Evolutionary conservation across 2,888 invertebrate genomes (phyloP).

Genomic region (Augiades crinisus): DNA sequence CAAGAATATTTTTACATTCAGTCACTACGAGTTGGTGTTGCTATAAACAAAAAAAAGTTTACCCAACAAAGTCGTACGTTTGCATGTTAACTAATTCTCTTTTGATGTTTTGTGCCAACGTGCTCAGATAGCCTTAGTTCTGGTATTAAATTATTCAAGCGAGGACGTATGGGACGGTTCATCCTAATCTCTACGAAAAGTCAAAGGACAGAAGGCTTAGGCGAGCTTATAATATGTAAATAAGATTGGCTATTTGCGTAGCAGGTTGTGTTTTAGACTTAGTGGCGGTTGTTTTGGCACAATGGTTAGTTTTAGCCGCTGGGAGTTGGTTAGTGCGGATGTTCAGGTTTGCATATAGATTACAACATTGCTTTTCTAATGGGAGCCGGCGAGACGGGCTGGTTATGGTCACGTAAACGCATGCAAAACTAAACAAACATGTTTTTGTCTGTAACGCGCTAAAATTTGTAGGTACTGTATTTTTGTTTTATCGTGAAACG

Average conservation of each 20-base stretch:
- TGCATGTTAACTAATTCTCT: background rate
- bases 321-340: background rate
- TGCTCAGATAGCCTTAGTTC: constrained; percentile 6
- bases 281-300: background rate
- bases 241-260: constrained; percentile 15
- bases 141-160: constrained; percentile 22
- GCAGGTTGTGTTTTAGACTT: constrained; percentile 12
- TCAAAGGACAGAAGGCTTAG: constrained; percentile 19
- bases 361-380: too few species aligned
- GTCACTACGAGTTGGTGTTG: too few species aligned
- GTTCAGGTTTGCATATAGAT: background rate
- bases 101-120: constrained; percentile 6
- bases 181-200: constrained; percentile 21
- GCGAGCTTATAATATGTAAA: constrained; percentile 22
- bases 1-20: too few species aligned
- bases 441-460: too few species aligned
- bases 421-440: too few species aligned
- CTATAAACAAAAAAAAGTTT: too few species aligned
- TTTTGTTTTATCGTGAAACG: too few species aligned
- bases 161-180: constrained; percentile 10
- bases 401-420: too few species aligned
- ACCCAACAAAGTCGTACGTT: too few species aligned
- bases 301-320: background rate
- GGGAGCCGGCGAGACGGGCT: too few species aligned
- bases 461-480: too few species aligned